These are phyloP conservation scores for Hedya salicella DNA, from an alignment of 2,888 invertebrate genomes.

Conservation along the genomic window DNA sequence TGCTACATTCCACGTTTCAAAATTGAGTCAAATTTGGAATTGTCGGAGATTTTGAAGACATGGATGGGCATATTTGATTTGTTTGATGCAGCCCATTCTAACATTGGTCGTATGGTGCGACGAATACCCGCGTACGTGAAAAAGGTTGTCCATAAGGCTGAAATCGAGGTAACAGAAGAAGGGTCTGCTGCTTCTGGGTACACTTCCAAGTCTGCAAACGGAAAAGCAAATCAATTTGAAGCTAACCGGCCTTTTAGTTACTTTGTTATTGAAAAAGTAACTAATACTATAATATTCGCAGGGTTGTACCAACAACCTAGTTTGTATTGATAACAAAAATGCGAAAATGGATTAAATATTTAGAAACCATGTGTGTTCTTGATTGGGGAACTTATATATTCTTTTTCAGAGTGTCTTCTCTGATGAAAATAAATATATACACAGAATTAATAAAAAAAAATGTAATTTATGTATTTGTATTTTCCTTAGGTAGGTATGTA, in stretches of 20 bases:
- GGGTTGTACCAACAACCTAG: conserved; percentile 71
- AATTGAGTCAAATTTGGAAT: conserved; percentile 82
- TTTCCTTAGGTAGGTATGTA: too few relatives aligned
- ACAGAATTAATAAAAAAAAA: too few relatives aligned
- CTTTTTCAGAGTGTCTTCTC: too few relatives aligned
- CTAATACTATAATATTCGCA: conserved; percentile 76
- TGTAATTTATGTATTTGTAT: too few relatives aligned
- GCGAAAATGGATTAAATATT: too few relatives aligned
- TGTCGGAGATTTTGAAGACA: conserved; percentile 79
- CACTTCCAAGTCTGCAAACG: conserved; percentile 77
- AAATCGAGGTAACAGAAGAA: conserved; percentile 90
- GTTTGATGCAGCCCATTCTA: conserved; percentile 75
- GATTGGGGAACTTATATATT: too few relatives aligned
- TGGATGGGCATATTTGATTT: conserved; percentile 80
- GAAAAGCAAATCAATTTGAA: conserved; percentile 84
- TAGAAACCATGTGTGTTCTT: too few relatives aligned
- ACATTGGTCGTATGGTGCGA: conserved; percentile 75
- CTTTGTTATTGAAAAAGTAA: conserved; percentile 87
- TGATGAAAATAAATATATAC: too few relatives aligned
- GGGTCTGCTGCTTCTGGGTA: conserved; percentile 89
- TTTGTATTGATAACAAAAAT: conserved; percentile 57
- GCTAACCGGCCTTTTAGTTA: conserved; percentile 88
- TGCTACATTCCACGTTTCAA: conserved; percentile 87
- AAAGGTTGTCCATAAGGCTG: conserved; percentile 88
- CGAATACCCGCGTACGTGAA: conserved; percentile 81